phyloP scores from a whole-genome alignment of 2,113 vertebrate species.

The Pomatostomus ruficeps region DNA sequence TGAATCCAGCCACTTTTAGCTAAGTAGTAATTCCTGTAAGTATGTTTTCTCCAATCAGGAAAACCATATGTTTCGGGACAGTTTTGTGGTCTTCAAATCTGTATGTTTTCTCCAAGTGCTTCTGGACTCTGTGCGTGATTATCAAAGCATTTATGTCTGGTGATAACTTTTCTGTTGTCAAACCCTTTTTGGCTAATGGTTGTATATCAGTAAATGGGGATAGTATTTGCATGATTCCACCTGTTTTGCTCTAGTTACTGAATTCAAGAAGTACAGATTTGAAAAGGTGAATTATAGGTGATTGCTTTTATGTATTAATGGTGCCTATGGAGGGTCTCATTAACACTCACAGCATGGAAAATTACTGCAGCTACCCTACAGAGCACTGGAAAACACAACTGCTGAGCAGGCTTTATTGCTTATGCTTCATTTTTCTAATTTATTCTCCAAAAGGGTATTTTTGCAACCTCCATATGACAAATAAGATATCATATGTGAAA shows the following conservation, averaged over 20 bases:
- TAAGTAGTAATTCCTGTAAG: neutral
- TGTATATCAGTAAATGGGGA: neutral
- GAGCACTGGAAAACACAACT: slow-evolving; percentile 44
- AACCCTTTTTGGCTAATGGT: neutral
- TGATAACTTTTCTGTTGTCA: neutral
- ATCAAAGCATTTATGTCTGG: neutral
- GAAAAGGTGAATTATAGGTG: slow-evolving; percentile 55
- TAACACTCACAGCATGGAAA: slow-evolving; percentile 65
- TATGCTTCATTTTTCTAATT: slow-evolving; percentile 62
- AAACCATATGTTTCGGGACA: neutral
- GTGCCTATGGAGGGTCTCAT: slow-evolving; percentile 58
- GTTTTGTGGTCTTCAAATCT: neutral
- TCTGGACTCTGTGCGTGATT: neutral
- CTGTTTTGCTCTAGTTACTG: slow-evolving; percentile 34
- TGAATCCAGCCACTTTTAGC: neutral
- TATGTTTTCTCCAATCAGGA: neutral
- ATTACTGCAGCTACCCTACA: slow-evolving; percentile 46
- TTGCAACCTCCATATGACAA: slow-evolving; percentile 49
- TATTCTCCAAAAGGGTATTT: slow-evolving; percentile 42
- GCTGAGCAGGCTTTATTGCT: slow-evolving; percentile 60
- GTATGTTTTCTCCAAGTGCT: neutral
- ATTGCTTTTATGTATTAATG: slow-evolving; percentile 64
- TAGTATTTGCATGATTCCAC: neutral
- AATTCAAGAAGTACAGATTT: slow-evolving; percentile 10
- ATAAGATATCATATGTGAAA: slow-evolving; percentile 48